Evolutionary conservation across 2,797 vertebrate genomes (phyloP).

Genomic region (Cuniculus paca): DNA sequence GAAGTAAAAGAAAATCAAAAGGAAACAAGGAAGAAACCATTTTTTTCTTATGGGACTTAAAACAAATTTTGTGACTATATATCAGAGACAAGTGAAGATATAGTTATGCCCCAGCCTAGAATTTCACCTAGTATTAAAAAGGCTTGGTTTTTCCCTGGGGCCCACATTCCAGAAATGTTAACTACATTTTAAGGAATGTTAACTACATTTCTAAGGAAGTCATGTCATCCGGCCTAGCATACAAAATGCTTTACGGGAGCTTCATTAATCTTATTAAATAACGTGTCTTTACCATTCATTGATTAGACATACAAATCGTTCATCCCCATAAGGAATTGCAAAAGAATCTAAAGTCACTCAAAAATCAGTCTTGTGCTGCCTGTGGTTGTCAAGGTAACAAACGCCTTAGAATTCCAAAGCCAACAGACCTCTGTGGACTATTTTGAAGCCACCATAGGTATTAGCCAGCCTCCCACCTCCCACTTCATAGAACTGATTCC

Average conservation of each 20-base stretch:
- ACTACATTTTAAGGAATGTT: slow-evolving; percentile 15
- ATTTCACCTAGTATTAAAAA: slow-evolving; percentile 44
- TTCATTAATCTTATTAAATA: slow-evolving; percentile 81
- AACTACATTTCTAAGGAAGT: slow-evolving; percentile 58
- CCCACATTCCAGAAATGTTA: slow-evolving; percentile 45
- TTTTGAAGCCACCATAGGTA: slow-evolving; percentile 62
- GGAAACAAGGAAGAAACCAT: neutral
- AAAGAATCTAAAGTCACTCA: slow-evolving; percentile 70
- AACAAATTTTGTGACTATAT: neutral
- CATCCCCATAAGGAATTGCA: slow-evolving; percentile 69
- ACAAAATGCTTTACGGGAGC: slow-evolving; percentile 49
- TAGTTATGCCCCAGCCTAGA: neutral
- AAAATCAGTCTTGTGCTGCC: slow-evolving; percentile 44
- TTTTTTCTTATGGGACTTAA: neutral
- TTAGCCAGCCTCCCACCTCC: slow-evolving; percentile 30
- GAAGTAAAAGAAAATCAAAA: neutral
- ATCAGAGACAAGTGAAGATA: slow-evolving; percentile 6
- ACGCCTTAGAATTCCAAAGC: slow-evolving; percentile 53
- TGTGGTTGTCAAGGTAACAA: slow-evolving; percentile 82
- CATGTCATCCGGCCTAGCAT: neutral
- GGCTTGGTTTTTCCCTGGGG: neutral
- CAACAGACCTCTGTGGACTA: slow-evolving; percentile 49
- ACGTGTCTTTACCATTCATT: slow-evolving; percentile 69
- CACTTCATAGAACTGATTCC: slow-evolving; percentile 52
- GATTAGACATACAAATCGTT: slow-evolving; percentile 79